Evolutionary conservation across 2,797 vertebrate species (phyloP).

Genomic region (Thripadectes ignobilis): DNA sequence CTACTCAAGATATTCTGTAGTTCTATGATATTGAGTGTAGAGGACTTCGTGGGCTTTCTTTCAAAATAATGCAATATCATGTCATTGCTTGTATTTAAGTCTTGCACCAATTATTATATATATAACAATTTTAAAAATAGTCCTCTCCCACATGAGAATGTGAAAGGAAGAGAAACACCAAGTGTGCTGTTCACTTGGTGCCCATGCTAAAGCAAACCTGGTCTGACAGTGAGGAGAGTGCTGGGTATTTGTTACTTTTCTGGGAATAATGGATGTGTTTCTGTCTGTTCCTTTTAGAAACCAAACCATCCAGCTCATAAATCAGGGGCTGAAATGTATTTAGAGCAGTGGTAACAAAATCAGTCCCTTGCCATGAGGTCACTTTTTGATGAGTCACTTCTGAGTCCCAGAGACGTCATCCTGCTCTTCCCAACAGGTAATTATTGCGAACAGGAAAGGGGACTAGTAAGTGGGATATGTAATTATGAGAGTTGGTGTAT

Average conservation of each 20-base stretch:
- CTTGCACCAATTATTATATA: not conserved
- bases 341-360: not conserved
- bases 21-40: not conserved
- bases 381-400: not conserved
- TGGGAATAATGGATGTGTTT: not conserved
- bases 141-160: not conserved
- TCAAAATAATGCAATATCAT: not conserved
- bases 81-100: not conserved
- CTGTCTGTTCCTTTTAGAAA: not conserved
- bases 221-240: not conserved
- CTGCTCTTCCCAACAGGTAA: not conserved
- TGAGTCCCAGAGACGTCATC: not conserved
- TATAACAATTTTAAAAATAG: not conserved
- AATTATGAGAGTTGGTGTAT: not conserved
- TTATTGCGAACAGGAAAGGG: not conserved
- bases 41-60: not conserved
- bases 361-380: not conserved
- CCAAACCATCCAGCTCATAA: not conserved
- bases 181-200: not conserved
- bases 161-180: not conserved
- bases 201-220: not conserved
- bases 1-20: rapidly evolving
- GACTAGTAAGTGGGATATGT: not conserved
- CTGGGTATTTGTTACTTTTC: not conserved
- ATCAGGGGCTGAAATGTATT: not conserved